Evolutionary conservation across 2,113 vertebrate genomes (phyloP), one percentile per base, ranked within the genome.

Genomic region (Ageneiosus marmoratus): DNA sequence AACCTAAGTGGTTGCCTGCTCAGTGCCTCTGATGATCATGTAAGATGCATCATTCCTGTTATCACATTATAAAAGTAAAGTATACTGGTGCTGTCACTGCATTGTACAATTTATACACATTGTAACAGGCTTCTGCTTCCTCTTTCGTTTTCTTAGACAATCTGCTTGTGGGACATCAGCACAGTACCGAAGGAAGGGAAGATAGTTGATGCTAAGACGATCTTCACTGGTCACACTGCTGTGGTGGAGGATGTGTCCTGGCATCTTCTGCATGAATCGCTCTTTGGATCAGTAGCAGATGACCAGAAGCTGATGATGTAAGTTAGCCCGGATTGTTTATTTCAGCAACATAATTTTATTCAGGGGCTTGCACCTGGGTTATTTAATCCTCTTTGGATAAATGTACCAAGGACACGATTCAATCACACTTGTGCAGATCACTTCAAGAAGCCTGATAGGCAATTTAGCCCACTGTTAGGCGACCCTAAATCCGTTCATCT

Each of bases 301-400:
- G 98, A 99, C 88, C 96, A 97, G 92, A 99, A 98, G 83, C 96
- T 99, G 79, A 98, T 99, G 98, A 99, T 99, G 97, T 98, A 88
- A 93, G 96, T 94, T 73, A 88, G 90, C 83, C 75, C 1, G 51
- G 46, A 18, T 53, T 29, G 1, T 20, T 51, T 44, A 8, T 7
- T 22, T 20, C 22, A 22, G 8, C 34, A 37, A 10, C 20, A 9
- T 22, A 37, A 67, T 22, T 67, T 67, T 41, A 37, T 67, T 67
- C 22, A 67, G 27, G 27, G 4, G 4, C 11, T 13, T 4, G 41
- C 22, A 2, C 41, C 41, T 7, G 67, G 11, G 37, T 1, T 0
- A 11, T 75, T 34, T 34, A 32, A 32, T 27, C 9, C 48, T 75
- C 27, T 29, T 51, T 48, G 13, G 44, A 11, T 24, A 44, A 44